These are phyloP conservation scores for Empidonax traillii DNA, from an alignment of 2,113 vertebrate genomes.

Conservation along the genomic window DNA sequence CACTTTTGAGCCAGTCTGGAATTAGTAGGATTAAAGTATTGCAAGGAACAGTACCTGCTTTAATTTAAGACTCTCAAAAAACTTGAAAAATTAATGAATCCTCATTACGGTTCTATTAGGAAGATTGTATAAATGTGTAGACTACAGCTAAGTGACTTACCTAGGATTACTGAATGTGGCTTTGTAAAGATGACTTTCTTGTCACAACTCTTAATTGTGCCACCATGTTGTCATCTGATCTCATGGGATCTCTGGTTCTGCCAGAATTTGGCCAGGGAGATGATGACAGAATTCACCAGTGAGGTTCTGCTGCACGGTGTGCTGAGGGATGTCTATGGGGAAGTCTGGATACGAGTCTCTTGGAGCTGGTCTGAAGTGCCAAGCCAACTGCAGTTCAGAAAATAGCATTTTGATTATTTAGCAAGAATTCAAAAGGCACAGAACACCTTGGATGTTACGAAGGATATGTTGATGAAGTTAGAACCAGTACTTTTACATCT, in stretches of 20 bases:
- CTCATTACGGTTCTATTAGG: background rate
- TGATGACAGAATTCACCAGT: background rate
- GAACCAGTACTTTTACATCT: background rate
- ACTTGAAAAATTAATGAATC: constrained; percentile 2
- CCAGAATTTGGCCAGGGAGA: background rate
- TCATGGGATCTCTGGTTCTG: background rate
- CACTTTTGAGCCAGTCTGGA: background rate
- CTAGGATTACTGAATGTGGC: background rate
- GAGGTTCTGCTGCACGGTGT: background rate
- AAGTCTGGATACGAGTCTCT: background rate
- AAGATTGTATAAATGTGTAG: background rate
- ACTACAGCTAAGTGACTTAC: background rate
- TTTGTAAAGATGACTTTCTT: background rate
- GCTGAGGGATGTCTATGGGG: background rate
- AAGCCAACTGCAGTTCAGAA: background rate
- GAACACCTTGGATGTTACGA: background rate
- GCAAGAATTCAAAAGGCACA: background rate
- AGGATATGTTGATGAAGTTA: background rate
- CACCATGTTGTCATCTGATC: background rate
- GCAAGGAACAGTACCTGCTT: background rate
- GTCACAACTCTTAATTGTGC: fast-evolving
- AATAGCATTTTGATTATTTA: background rate
- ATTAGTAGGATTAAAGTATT: background rate
- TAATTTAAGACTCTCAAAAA: background rate
- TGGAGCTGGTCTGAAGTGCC: background rate